Conservation (phyloP, 2,888 invertebrate species). For the Halictus ligatus region DNA sequence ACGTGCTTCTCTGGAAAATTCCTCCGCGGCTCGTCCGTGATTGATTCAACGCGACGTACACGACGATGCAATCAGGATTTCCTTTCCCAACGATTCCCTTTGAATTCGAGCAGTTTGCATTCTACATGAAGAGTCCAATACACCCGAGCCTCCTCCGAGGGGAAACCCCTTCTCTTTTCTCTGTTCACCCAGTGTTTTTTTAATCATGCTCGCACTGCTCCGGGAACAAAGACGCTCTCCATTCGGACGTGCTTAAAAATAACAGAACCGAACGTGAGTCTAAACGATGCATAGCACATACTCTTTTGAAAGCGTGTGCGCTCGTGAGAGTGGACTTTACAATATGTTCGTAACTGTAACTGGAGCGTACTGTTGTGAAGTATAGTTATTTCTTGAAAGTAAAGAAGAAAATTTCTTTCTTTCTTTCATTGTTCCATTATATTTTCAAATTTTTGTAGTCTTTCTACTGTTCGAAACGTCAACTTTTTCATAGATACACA, state of each 20-base stretch:
- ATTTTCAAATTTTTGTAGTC: too few relatives aligned
- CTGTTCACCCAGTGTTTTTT: background rate
- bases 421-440: too few relatives aligned
- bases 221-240: background rate
- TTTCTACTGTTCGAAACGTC: too few relatives aligned
- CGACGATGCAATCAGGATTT: background rate
- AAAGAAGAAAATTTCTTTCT: too few relatives aligned
- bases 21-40: background rate
- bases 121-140: background rate
- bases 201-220: background rate
- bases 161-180: background rate
- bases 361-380: too few relatives aligned
- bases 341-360: too few relatives aligned
- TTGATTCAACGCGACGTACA: background rate
- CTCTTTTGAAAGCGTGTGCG: too few relatives aligned
- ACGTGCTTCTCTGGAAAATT: background rate
- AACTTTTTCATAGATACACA: too few relatives aligned
- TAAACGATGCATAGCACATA: too few relatives aligned
- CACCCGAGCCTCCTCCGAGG: background rate
- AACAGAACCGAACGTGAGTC: background rate
- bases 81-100: background rate
- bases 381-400: too few relatives aligned
- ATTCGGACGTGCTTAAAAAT: background rate
- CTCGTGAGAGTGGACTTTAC: too few relatives aligned
- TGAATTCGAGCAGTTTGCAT: background rate